phyloP scores from a whole-genome alignment of 2,113 vertebrate species.

The Tamias sibiricus region DNA sequence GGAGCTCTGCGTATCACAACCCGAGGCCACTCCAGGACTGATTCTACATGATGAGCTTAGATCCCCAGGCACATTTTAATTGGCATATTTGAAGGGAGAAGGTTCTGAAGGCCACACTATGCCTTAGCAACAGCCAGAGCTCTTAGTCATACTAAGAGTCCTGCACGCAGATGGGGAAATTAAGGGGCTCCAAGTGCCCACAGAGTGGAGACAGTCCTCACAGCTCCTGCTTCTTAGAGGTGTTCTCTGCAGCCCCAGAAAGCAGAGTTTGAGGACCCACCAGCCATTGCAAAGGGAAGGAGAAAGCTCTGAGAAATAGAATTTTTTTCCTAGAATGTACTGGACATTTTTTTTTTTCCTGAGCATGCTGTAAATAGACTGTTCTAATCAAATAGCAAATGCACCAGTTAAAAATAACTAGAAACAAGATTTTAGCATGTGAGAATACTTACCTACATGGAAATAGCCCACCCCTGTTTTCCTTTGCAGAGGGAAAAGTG shows the following conservation, averaged over 20 bases:
- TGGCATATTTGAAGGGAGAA: conserved; percentile 65
- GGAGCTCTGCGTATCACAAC: conserved; percentile 19
- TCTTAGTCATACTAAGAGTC: background rate
- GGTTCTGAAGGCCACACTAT: conserved; percentile 69
- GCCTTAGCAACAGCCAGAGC: conserved; percentile 43
- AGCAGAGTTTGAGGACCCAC: background rate
- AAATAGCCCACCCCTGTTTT: background rate
- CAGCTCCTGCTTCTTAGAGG: fast-evolving
- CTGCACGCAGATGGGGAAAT: conserved; percentile 24
- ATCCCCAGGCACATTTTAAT: conserved; percentile 82
- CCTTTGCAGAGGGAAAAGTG: fast-evolving
- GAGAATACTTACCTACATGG: background rate
- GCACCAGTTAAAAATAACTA: background rate
- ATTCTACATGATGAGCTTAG: conserved; percentile 61
- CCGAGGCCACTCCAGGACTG: conserved; percentile 1
- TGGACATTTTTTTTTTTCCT: background rate
- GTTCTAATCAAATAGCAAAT: background rate
- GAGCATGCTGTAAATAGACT: background rate
- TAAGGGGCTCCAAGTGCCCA: background rate
- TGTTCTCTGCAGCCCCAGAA: background rate
- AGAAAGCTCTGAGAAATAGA: background rate
- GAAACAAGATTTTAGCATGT: background rate
- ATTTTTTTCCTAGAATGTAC: background rate
- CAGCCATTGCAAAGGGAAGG: background rate
- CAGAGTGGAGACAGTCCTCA: background rate